Evolutionary conservation across 2,113 vertebrate species (phyloP), one percentile per base, ranked within the genome.

Genomic region (Perca schrenkii): DNA sequence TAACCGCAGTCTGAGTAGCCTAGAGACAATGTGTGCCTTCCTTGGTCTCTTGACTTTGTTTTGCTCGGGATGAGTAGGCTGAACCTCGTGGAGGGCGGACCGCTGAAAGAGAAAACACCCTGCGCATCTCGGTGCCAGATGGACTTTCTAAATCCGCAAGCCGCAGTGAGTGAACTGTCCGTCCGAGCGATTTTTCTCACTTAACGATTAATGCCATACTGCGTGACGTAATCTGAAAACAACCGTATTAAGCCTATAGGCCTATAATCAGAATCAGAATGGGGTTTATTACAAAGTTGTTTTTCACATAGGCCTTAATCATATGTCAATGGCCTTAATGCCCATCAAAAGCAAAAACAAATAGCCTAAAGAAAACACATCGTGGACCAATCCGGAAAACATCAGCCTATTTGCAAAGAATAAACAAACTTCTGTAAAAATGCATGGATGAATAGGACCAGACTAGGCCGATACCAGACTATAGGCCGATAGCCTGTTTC

Each of bases 101-200:
- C 25, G 8, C 75, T 62, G n/a, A 57, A 21, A 47, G 63, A 84
- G 60, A 75, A 75, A 79, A 67, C 69, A 76, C 49, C 21, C 52
- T 36, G 72, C 63, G 76, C 79, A 74, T 84, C 77, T 76, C 67
- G n/a, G 67, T 86, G 80, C 78, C 89, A 92, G 85, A 90, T 91
- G 92, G 91, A 91, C 75, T 84, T 82, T 75, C 22, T 76, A 79
- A 87, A 91, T 88, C 87, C 66, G 64, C 75, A 43, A 80, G 22
- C 77, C 69, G 77, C 81, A 87, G 77, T 86, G 86, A 84, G 62
- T 85, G 83, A 80, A 78, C 80, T 53, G 63, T 49, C 40, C 40
- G 70, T 74, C 65, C 22, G 34, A 21, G 79, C 40, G 5, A 68
- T 80, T 71, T 87, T 83, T 86, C 70, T 86, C 77, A 87, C 79